Conservation (phyloP, 2,113 vertebrate genomes). For the Benitochromis conjunctus region DNA sequence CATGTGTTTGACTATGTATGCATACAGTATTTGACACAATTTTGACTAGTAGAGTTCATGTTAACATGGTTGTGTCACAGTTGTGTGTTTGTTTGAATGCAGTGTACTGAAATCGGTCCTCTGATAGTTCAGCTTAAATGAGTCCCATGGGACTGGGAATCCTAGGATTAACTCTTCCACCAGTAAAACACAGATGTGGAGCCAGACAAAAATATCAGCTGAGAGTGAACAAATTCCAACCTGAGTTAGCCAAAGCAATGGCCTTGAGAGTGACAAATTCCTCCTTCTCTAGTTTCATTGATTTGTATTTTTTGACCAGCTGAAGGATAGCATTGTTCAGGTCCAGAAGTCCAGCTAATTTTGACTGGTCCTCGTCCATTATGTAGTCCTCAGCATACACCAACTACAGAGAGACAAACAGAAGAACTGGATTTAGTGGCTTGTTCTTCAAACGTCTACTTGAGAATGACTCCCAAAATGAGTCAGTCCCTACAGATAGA, state of each 20-base stretch:
- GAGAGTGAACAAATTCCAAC: slow-evolving; percentile 68
- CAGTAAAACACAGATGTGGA: not conserved
- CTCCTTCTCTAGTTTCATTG: slow-evolving; percentile 98
- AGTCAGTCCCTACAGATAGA: not conserved
- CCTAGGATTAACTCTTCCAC: slow-evolving; percentile 65
- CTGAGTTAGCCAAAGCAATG: slow-evolving; percentile 99
- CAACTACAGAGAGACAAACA: slow-evolving; percentile 61
- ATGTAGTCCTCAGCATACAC: slow-evolving; percentile 99
- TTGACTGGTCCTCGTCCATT: slow-evolving; percentile 99
- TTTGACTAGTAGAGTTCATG: not conserved
- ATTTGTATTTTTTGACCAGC: slow-evolving; percentile 97
- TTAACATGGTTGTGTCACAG: slow-evolving; percentile 6
- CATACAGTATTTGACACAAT: not conserved
- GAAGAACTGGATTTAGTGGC: not conserved
- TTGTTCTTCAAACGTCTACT: not conserved
- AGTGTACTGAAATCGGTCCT: slow-evolving; percentile 74
- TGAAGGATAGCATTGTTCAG: slow-evolving; percentile 98
- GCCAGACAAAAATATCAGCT: not conserved
- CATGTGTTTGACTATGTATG: not conserved
- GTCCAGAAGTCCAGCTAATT: slow-evolving; percentile 94
- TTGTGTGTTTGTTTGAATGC: slow-evolving; percentile 38
- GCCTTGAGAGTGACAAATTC: slow-evolving; percentile 99
- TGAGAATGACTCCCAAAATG: not conserved
- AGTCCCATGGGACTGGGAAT: slow-evolving; percentile 68
- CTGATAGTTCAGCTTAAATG: slow-evolving; percentile 80